Percentiles rank a stretch among this genome's conserved stretches.
These are phyloP conservation scores for Urocolius indicus DNA, from an alignment of 2,113 vertebrate genomes.

Conservation along the genomic window DNA sequence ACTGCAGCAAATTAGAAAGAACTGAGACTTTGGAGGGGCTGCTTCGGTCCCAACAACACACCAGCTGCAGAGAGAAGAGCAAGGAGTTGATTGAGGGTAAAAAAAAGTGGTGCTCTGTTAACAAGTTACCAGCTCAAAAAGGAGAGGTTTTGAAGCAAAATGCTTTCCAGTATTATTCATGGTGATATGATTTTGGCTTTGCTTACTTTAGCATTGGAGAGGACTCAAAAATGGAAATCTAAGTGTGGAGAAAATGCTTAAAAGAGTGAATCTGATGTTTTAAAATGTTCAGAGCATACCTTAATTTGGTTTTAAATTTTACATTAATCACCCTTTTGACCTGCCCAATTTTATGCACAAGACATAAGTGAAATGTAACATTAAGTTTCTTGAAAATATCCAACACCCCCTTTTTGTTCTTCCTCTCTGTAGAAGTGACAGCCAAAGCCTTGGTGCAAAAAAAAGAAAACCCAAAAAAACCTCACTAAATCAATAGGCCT, in stretches of 20 bases:
- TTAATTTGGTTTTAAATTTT: not conserved
- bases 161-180: not conserved
- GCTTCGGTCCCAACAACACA: not conserved
- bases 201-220: not conserved
- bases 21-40: not conserved
- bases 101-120: not conserved
- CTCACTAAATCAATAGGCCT: fast-evolving
- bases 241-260: not conserved
- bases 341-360: not conserved
- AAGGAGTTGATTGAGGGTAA: not conserved
- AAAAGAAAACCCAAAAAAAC: fast-evolving
- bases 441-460: not conserved
- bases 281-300: not conserved
- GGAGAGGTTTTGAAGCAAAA: not conserved
- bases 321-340: not conserved
- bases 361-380: not conserved
- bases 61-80: not conserved
- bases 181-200: not conserved
- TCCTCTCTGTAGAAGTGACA: not conserved
- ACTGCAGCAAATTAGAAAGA: not conserved
- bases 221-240: not conserved
- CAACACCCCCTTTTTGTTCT: too few species aligned
- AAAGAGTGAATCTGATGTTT: not conserved
- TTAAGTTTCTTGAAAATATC: not conserved
- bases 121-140: not conserved